phyloP scores from a whole-genome alignment of 2,888 invertebrate genomes.

The Drosophila yooni region DNA sequence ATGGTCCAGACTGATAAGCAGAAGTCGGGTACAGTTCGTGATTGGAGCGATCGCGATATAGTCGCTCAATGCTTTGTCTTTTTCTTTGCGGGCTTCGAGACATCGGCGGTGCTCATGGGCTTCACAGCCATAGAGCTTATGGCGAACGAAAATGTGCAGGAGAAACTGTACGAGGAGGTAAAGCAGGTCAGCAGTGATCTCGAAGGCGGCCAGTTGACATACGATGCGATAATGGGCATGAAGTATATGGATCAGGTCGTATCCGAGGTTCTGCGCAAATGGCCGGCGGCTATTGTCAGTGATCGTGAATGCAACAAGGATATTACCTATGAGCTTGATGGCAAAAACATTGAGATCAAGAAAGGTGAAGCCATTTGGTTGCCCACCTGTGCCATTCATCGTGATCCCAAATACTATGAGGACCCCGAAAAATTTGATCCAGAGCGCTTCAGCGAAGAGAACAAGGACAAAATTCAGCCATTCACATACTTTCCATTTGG shows the following conservation, averaged over 20 bases:
- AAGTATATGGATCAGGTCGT: slow-evolving; percentile 87
- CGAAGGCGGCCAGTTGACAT: slow-evolving; percentile 86
- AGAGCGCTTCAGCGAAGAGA: slow-evolving; percentile 87
- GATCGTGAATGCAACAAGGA: slow-evolving; percentile 87
- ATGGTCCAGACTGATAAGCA: slow-evolving; percentile 80
- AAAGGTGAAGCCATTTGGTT: slow-evolving; percentile 78
- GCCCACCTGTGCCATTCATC: slow-evolving; percentile 85
- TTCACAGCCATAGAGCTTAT: slow-evolving; percentile 87
- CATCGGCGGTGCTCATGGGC: slow-evolving; percentile 84
- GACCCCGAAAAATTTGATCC: slow-evolving; percentile 87
- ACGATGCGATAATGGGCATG: slow-evolving; percentile 87
- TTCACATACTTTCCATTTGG: slow-evolving; percentile 87
- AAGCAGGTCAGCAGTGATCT: slow-evolving; percentile 84
- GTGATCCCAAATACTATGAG: slow-evolving; percentile 86
- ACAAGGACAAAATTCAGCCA: slow-evolving; percentile 85
- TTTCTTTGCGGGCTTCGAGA: slow-evolving; percentile 87
- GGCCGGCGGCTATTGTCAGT: slow-evolving; percentile 85
- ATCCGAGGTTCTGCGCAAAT: slow-evolving; percentile 86
- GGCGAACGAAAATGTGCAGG: slow-evolving; percentile 87
- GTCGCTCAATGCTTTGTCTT: slow-evolving; percentile 87
- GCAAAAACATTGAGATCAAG: slow-evolving; percentile 75
- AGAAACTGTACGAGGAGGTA: slow-evolving; percentile 86
- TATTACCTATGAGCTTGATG: slow-evolving; percentile 83
- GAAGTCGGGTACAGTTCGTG: slow-evolving; percentile 53
- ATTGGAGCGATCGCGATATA: slow-evolving; percentile 86